Base-by-base conservation (phyloP, 2,888 invertebrate species). In the Stictocephala bisonia region DNA sequence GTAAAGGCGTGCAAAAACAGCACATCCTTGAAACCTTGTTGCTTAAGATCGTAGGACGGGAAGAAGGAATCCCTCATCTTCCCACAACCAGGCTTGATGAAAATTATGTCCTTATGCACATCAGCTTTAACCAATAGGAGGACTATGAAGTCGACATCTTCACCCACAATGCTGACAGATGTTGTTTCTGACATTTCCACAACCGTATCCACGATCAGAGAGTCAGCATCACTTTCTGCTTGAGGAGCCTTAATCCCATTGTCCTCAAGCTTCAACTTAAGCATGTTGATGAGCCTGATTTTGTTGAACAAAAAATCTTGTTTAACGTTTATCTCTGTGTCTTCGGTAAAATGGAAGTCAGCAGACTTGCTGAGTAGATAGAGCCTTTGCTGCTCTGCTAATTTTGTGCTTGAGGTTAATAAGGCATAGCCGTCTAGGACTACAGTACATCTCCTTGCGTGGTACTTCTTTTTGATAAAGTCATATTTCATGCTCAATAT, bases 301-400 rank as follows among this genome's bases (percentile, higher is more conserved):
- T 69, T 51, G 29, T 69, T 53, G 18, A 6, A 40, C 24, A 58
- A 27, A 26, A 58, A 58, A 58, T 58, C 58, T 15, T 58, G 58
- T 26, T 58, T 26, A 3, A 58, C 7, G 58, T 58, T 58, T 58
- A 58, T 26, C 29, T 26, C 27, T n/a, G 22, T 58, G 2, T 58
- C 58, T 26, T 3, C 4, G 6, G 2, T 58, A 18, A 24, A 58
- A 58, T 58, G 24, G 6, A 58, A 26, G 58, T 58, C 58, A 26
- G 27, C 58, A 26, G 58, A 58, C 58, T 26, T 58, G 26, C 27
- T 58, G 15, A 58, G 41, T 71, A 20, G 58, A 35, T 71, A 71
- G 56, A 27, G 31, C 40, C 58, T 64, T 71, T 60, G 71, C 22
- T 71, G 40, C 41, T 64, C 71, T 60, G 56, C 71, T 35, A 18